Base-by-base conservation (phyloP, 2,888 invertebrate genomes). In the Periphyllus acericola region DNA sequence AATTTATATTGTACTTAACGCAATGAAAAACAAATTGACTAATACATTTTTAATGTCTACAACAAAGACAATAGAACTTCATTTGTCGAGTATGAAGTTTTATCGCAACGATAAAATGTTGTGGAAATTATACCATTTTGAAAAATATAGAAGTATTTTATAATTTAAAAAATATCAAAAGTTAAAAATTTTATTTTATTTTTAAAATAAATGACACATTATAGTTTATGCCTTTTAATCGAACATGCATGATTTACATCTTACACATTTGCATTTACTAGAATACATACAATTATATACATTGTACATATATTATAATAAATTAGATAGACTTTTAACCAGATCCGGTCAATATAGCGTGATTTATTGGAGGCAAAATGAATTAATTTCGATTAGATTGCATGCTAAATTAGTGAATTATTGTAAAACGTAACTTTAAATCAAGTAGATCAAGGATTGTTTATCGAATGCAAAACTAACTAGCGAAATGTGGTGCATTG, bases 371-470 rank as follows among this genome's bases (percentile, higher is more conserved):
- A 29, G 29, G 4, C 29, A 6, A 32, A 71, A 29, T 71, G 11
- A 71, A 29, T 71, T 71, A 3, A 32, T 14, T 32, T 29, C 29
- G 4, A 29, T 71, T 71, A 29, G 17, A 71, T 29, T 71, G 29
- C 60, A 25, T 8, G 60, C 21, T 32, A 29, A 71, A 68, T 68
- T 68, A 68, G 29, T 25, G 29, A 68, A 71, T 29, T 68, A 68
- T 29, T 71, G 11, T n/a, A 68, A n/a, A n/a, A 68, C 68, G 29
- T 74, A 74, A 74, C 40, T 40, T 36, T 25, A 36, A 21, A 60
- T 11, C 40, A 81, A 81, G 81, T 81, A 71, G 81, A 34, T 82
- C 82, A 83, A 83, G 82, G 82, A 83, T 72, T 52, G n/a, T 19
- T 83, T 52, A 34, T 60, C 21, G 25, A 79, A 78, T 55, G 25